Evolutionary conservation across 2,888 invertebrate species (phyloP), one percentile per base, ranked within the genome.

Genomic region (Entomobrya proxima): DNA sequence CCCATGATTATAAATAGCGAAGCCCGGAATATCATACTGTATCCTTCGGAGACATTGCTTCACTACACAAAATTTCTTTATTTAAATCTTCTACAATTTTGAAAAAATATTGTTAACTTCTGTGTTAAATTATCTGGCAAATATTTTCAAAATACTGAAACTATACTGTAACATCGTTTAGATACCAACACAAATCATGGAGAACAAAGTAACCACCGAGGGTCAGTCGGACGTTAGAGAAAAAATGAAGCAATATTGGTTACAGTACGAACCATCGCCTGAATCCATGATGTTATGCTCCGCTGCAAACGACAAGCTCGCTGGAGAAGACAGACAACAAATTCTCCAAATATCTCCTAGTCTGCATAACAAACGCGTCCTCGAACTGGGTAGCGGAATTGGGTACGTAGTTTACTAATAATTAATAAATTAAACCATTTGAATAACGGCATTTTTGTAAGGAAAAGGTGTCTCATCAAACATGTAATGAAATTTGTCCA

Each of bases 351-450:
- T 92, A 81, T 91, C 93, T 27, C 93, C 93, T 9, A 90, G 91
- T 52, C 89, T 92, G 27, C 89, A 90, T 9, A 91, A 91, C 40
- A 92, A 92, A 90, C 91, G 91, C 52, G 92, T 93, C 6, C 91
- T 93, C 7, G 93, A 93, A 90, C 91, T 93, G 27, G 93, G 93
- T 18, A 92, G 93, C 44, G 93, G 93, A 85, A 93, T 93, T 72
- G 93, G 93, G 93, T 93, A 89, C 84, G 90, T 13, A 32, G 13
- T 52, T 15, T 13, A 7, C 47, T 2, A 30, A 40, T 24, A 40
- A 55, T 4, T 13, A 32, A 32, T 74, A 2, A 37, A 11, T 6
- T 52, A 9, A 52, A 52, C 2, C 18, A 18, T 52, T 6, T 58
- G 55, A 30, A 24, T 3, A 47, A n/a, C 21, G 13, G 4, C 9